Evolutionary conservation across 2,113 vertebrate species (phyloP).

Genomic region (Clarias magur): DNA sequence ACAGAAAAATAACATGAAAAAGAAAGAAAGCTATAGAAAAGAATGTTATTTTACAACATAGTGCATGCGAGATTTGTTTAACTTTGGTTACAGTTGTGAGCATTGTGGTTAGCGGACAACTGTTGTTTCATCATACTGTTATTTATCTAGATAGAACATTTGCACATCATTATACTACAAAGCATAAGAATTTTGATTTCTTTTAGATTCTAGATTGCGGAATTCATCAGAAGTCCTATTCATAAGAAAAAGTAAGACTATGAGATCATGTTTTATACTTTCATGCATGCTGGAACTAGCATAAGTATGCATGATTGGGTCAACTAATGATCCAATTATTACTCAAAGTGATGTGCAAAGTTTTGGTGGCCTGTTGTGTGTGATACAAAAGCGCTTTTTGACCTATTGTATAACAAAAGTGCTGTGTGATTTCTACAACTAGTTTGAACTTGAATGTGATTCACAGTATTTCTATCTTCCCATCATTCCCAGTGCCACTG

Average conservation of each 20-base stretch:
- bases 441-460: not conserved
- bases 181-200: not conserved
- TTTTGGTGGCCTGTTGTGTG: not conserved
- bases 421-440: not conserved
- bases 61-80: not conserved
- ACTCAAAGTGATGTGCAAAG: not conserved
- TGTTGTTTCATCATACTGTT: not conserved
- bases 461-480: not conserved
- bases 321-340: not conserved
- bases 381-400: too few species aligned
- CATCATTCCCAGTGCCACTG: not conserved
- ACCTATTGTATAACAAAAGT: not conserved
- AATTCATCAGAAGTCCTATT: not conserved
- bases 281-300: not conserved
- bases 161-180: not conserved
- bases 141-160: not conserved
- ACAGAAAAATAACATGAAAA: too few species aligned
- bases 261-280: too few species aligned
- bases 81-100: not conserved
- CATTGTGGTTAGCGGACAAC: not conserved
- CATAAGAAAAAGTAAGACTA: not conserved
- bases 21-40: not conserved
- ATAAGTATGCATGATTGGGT: not conserved
- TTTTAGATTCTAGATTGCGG: too few species aligned
- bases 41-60: not conserved